Evolutionary conservation across 1,140 invertebrate genomes (phyloP), one percentile per base, ranked within the genome.

Genomic region (Arion vulgaris): DNA sequence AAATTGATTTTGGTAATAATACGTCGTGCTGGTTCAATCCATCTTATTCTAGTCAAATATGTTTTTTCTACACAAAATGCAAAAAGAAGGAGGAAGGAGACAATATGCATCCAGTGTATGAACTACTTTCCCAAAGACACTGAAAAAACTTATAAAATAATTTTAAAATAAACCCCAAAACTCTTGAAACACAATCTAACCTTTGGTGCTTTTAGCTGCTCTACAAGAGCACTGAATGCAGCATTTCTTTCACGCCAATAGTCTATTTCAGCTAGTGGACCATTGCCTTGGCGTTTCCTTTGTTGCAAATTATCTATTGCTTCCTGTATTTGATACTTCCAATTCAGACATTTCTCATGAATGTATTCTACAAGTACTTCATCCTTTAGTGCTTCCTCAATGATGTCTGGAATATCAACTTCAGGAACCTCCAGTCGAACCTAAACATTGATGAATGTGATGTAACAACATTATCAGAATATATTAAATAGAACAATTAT

Each of bases 241-340:
- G 94, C 94, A 88, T 97, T 95, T 87, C 95, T 93, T 84, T 96
- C 95, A 41, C 95, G 93, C 97, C 97, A 98, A 84, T 95, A 96
- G 69, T 95, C 94, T 86, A 96, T 96, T 88, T 97, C 96, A 0
- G 95, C 94, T 74, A 97, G 92, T 0, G 96, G 97, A 0, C 95
- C 95, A 82, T 95, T 95, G 0, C 94, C 95, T 68, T 94, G 93
- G 0, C 94, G 94, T 62, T 86, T 86, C 82, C 90, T 92, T 78
- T 91, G 90, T 82, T 92, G 83, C 76, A 90, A 88, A 32, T 82
- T 86, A 53, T 93, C 90, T 11, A 93, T 76, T 28, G 92, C 93
- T 28, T 81, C 36, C 62, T 86, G 85, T 23, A 93, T 88, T 76
- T 91, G 88, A 57, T 90, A 87, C 19, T 89, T 86, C 93, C 92